Percentiles rank a stretch among this genome's conserved stretches.
phyloP scores from a whole-genome alignment of 2,113 vertebrate genomes.

The Centrocercus urophasianus region DNA sequence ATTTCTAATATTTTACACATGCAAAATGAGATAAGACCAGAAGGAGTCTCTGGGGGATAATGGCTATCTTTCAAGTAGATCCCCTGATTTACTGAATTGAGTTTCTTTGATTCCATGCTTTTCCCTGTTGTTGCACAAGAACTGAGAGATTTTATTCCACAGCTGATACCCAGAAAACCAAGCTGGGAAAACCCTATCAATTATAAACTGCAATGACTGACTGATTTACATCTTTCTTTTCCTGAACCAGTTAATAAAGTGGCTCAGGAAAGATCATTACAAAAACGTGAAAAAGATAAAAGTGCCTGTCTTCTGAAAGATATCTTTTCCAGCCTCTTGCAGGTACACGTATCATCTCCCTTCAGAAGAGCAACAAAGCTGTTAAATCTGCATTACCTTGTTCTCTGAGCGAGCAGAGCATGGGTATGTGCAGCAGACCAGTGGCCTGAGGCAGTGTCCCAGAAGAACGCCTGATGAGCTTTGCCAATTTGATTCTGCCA shows the following conservation, averaged over 20 bases:
- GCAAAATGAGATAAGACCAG: background rate
- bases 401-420: background rate
- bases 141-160: background rate
- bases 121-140: background rate
- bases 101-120: background rate
- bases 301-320: background rate
- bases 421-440: background rate
- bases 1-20: background rate
- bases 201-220: background rate
- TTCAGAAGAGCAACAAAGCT: background rate
- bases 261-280: background rate
- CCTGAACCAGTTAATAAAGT: background rate
- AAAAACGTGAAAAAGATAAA: background rate
- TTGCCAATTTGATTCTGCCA: background rate
- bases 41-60: accelerated
- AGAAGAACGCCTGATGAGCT: background rate
- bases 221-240: background rate
- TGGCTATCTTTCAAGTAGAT: background rate
- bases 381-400: background rate
- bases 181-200: background rate
- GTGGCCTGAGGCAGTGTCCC: background rate
- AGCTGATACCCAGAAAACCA: background rate
- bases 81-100: background rate
- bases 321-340: background rate
- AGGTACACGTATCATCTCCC: background rate